Evolutionary conservation across 2,888 invertebrate genomes (phyloP).

Genomic region (Liopterus haemorrhoidalis): DNA sequence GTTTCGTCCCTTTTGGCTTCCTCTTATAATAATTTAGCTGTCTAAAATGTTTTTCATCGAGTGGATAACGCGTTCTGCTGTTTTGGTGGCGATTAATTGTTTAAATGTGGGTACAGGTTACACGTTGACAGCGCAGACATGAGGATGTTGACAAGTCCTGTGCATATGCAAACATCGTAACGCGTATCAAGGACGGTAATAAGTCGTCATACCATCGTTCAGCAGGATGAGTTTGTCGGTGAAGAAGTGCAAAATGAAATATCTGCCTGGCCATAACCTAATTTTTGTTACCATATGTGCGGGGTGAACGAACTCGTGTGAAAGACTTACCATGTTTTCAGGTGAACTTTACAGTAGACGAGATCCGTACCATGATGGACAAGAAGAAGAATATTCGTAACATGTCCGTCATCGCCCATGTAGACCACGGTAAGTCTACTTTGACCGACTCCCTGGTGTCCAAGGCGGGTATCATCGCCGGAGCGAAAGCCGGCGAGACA

Average conservation of each 20-base stretch:
- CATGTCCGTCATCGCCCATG: conserved; percentile 99
- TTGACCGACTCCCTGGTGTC: conserved; percentile 98
- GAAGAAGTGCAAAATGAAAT: too few species aligned
- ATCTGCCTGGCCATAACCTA: too few species aligned
- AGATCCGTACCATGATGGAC: conserved; percentile 99
- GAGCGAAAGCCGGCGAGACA: conserved; percentile 97
- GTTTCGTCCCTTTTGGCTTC: conserved; percentile 23
- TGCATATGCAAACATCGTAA: too few species aligned
- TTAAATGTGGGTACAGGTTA: conserved; percentile 11
- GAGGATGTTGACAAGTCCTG: conserved; percentile 1
- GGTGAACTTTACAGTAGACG: conserved; percentile 99
- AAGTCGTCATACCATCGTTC: too few species aligned
- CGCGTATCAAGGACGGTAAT: too few species aligned
- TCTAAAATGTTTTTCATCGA: neutral
- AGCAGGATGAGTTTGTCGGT: too few species aligned
- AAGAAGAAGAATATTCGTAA: conserved; percentile 99
- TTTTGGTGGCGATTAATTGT: conserved; percentile 3
- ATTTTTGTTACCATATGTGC: too few species aligned
- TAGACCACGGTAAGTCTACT: conserved; percentile 99
- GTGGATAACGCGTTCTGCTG: neutral
- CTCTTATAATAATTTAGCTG: conserved; percentile 8
- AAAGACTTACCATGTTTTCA: too few species aligned
- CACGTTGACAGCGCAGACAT: conserved; percentile 17
- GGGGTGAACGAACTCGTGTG: too few species aligned
- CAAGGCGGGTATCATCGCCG: conserved; percentile 99